Evolutionary conservation across 2,113 vertebrate genomes (phyloP).

Genomic region (Meriones unguiculatus): DNA sequence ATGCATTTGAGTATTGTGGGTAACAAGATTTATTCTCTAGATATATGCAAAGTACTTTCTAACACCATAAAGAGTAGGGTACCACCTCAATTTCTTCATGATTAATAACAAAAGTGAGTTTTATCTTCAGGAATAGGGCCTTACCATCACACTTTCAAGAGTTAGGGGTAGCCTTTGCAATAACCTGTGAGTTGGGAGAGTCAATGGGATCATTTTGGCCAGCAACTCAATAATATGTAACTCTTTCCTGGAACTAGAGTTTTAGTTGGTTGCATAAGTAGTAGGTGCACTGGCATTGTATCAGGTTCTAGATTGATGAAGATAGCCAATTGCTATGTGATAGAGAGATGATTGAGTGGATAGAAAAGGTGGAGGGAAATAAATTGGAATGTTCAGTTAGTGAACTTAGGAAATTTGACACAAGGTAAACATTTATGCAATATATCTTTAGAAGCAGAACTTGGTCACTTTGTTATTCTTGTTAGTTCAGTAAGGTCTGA

Average conservation of each 20-base stretch:
- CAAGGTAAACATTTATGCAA: background rate
- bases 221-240: background rate
- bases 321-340: background rate
- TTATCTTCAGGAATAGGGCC: background rate
- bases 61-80: background rate
- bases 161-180: background rate
- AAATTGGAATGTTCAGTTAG: background rate
- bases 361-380: background rate
- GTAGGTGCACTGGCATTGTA: background rate
- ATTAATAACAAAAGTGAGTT: background rate
- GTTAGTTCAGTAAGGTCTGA: constrained; percentile 26
- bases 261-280: background rate
- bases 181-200: background rate
- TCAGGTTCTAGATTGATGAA: background rate
- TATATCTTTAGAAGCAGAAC: background rate
- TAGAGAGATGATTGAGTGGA: constrained; percentile 54
- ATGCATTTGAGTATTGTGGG: background rate
- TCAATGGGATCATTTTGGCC: background rate
- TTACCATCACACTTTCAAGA: background rate
- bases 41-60: background rate
- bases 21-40: background rate
- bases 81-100: background rate
- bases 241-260: background rate
- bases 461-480: constrained; percentile 61
- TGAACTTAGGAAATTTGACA: constrained; percentile 35